Conservation (phyloP, 2,113 vertebrate species). For the Axis porcinus region DNA sequence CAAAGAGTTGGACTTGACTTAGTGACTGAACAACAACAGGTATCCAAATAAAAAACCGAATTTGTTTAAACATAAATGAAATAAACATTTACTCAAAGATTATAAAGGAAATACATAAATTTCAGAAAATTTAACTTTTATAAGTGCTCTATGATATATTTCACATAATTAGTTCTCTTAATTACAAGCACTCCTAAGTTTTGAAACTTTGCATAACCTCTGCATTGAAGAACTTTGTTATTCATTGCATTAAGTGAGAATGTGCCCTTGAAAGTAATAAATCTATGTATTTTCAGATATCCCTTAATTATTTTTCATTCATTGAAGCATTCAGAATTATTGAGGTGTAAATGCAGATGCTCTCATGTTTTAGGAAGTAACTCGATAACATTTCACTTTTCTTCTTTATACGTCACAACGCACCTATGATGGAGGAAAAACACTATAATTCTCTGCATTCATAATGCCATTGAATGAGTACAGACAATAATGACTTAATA, state of each 20-base stretch:
- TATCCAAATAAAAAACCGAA: not conserved
- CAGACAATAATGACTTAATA: not conserved
- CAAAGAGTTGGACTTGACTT: not conserved
- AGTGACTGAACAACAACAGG: not conserved
- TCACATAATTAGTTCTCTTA: not conserved
- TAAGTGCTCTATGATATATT: not conserved
- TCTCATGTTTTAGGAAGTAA: not conserved
- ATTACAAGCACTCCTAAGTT: conserved; percentile 27
- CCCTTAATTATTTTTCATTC: not conserved
- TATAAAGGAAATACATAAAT: not conserved
- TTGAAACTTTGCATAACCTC: not conserved
- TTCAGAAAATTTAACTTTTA: conserved; percentile 27
- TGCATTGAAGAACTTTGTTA: conserved; percentile 3
- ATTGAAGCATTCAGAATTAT: conserved; percentile 14
- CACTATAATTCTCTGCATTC: not conserved
- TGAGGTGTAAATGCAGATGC: not conserved
- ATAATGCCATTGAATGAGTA: not conserved
- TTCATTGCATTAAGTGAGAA: conserved; percentile 9
- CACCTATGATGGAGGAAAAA: not conserved
- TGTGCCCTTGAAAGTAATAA: not conserved
- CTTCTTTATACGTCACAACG: not conserved
- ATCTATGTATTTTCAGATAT: not conserved
- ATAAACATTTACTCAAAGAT: not conserved
- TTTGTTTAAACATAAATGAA: not conserved
- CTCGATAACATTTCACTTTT: not conserved